Conservation (phyloP, 2,888 invertebrate species). For the Philhelius pedissequus region DNA sequence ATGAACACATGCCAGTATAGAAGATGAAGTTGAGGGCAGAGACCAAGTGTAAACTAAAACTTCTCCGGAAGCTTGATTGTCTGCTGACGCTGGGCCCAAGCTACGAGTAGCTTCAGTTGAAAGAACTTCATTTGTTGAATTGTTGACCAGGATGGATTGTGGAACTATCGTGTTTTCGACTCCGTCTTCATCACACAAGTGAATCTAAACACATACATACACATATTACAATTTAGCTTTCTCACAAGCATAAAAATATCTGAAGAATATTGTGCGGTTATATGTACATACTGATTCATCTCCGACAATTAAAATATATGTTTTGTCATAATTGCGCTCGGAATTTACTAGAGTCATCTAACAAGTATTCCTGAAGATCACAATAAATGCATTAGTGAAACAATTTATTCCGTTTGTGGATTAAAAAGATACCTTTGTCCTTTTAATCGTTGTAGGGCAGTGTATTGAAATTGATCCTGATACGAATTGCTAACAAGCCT, state of each 20-base stretch:
- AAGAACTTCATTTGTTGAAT: not conserved
- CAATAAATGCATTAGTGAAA: not conserved
- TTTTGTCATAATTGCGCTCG: not conserved
- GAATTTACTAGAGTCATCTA: conserved; percentile 4
- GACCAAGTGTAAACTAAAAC: not conserved
- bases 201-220: not conserved
- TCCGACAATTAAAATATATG: not conserved
- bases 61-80: not conserved
- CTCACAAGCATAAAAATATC: not conserved
- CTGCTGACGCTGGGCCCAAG: too few relatives aligned
- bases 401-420: not conserved
- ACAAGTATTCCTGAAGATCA: not conserved
- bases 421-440: not conserved
- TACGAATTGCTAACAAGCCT: too few relatives aligned
- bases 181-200: not conserved
- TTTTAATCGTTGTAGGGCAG: not conserved
- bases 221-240: not conserved
- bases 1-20: not conserved
- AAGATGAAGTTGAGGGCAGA: not conserved
- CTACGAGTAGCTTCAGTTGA: too few relatives aligned
- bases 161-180: not conserved
- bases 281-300: not conserved
- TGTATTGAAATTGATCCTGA: too few relatives aligned
- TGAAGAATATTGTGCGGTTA: too few relatives aligned
- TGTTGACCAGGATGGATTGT: not conserved